Base-by-base conservation (phyloP, 2,797 vertebrate species). In the Enteromius trimaculatus region DNA sequence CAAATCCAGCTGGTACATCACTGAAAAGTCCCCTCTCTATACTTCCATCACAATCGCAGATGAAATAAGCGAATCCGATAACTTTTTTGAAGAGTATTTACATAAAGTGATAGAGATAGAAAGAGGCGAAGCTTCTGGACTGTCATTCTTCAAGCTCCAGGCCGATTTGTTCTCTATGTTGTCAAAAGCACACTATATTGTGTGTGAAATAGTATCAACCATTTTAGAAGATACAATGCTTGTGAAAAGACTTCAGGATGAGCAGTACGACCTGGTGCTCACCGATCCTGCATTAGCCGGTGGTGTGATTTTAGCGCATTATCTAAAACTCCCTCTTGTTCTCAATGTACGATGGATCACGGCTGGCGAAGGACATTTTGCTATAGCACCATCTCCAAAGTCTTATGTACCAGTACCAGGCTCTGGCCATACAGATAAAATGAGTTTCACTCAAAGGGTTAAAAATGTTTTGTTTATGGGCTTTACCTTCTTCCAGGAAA, bases 261-360 rank as follows among this genome's bases (percentile, higher is more conserved):
- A 92, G 21, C 42, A 87, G 2, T 95, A 89, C 64, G 94, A 95
- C 72, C 66, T 95, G 81, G 85, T 94, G 49, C 91, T 95, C 2
- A 93, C 92, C 17, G 93, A 94, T 86, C 94, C 94, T 17, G 89
- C 72, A 0, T 10, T 93, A 0, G 86, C 69, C 42, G 3, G 51
- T 6, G 94, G 93, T 0, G 21, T 93, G 0, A 0, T 94, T 14
- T n/a, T 94, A 1, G 93, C 92, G 16, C 93, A 93, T 84, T 93
- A 92, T 81, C 86, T 94, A 11, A 93, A 94, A 44, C 89, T 94
- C 10, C 93, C 94, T 0, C 0, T 91, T 1, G 94, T 93, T 49
- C 89, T 94, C 4, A 93, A 94, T 2, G 93, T 91, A 14, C 93
- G 93, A 51, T 94, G 93, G 93, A 90, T 93, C 60, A 77, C 89